Evolutionary conservation across 1,140 invertebrate species (phyloP).

Genomic region (Heliothis subflexa): DNA sequence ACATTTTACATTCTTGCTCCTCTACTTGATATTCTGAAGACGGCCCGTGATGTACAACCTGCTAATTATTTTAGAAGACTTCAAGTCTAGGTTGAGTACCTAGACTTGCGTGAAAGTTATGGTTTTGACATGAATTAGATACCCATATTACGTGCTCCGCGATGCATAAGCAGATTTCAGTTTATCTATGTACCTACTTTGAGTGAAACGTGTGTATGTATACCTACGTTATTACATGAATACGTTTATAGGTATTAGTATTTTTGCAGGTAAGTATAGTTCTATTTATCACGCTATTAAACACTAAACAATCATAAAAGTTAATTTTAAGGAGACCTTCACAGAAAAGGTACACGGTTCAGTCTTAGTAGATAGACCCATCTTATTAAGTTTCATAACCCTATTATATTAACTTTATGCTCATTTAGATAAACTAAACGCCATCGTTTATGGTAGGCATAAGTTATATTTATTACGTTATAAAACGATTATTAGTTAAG

Average conservation of each 20-base stretch:
- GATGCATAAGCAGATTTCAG: background rate
- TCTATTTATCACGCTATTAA: too few species aligned
- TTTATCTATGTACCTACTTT: background rate
- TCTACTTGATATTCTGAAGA: conserved; percentile 17
- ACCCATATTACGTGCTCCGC: background rate
- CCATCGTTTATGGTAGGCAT: too few species aligned
- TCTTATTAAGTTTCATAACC: too few species aligned
- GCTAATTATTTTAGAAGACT: conserved; percentile 22
- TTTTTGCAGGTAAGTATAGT: too few species aligned
- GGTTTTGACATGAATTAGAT: background rate
- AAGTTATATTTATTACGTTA: too few species aligned
- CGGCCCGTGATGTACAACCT: conserved; percentile 16
- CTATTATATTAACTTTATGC: too few species aligned
- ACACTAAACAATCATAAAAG: too few species aligned
- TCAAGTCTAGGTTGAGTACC: background rate
- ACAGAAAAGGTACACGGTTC: too few species aligned
- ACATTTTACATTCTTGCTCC: conserved; percentile 19
- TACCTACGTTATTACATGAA: background rate
- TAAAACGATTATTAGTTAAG: too few species aligned
- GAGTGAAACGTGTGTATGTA: background rate
- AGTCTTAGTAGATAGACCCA: too few species aligned
- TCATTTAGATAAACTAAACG: too few species aligned
- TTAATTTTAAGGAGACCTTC: too few species aligned
- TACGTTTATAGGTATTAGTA: background rate
- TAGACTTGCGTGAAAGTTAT: conserved; percentile 10